phyloP scores from a whole-genome alignment of 1,140 invertebrate species.

The Diorhabda carinulata region DNA sequence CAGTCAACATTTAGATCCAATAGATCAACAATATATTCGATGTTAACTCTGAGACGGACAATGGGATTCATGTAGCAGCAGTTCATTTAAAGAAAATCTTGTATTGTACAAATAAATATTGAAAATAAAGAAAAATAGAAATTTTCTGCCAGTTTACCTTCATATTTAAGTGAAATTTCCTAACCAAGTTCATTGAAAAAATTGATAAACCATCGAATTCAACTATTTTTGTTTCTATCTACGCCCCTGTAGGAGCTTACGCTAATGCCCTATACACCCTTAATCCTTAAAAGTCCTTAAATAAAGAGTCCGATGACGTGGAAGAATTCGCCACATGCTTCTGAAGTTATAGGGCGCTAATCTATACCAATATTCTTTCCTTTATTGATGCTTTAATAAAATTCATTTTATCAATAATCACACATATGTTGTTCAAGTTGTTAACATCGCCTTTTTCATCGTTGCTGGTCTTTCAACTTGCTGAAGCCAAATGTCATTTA shows the following conservation, averaged over 20 bases:
- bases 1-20: too few relatives aligned
- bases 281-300: slow-evolving; percentile 24
- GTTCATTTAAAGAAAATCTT: neutral
- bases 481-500: too few relatives aligned
- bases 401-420: neutral
- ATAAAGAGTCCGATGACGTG: slow-evolving; percentile 31
- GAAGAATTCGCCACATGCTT: slow-evolving; percentile 38
- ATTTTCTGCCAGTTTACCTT: neutral
- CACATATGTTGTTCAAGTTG: too few relatives aligned
- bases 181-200: neutral
- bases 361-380: slow-evolving; percentile 10
- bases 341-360: slow-evolving; percentile 25
- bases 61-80: too few relatives aligned
- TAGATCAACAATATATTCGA: too few relatives aligned
- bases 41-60: too few relatives aligned
- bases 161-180: too few relatives aligned
- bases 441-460: too few relatives aligned
- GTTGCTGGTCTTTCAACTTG: too few relatives aligned
- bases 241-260: neutral
- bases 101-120: neutral
- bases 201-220: neutral
- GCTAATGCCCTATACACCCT: slow-evolving; percentile 16
- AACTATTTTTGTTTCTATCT: neutral
- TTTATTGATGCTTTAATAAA: neutral
- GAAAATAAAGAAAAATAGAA: neutral